phyloP scores from a whole-genome alignment of 1,140 invertebrate species.

The Hyposmocoma kahamanoa region DNA sequence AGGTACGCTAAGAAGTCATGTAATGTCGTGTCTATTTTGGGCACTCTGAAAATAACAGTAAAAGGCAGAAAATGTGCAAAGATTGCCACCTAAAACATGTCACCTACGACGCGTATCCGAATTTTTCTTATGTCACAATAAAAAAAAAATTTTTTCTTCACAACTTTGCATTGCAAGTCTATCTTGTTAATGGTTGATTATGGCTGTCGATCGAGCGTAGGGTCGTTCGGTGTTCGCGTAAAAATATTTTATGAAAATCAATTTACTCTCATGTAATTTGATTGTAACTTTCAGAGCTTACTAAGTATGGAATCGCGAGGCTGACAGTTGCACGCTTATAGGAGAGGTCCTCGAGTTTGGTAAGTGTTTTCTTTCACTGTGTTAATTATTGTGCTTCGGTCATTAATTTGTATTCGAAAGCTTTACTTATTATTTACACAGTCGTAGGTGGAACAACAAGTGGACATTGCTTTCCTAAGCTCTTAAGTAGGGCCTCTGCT shows the following conservation, averaged over 20 bases:
- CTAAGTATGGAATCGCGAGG: slow-evolving; percentile 44
- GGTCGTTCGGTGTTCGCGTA: slow-evolving; percentile 33
- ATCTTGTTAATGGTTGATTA: slow-evolving; percentile 37
- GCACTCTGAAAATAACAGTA: too few species aligned
- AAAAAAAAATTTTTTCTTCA: too few species aligned
- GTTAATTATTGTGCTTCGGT: slow-evolving; percentile 4
- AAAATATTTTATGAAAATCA: slow-evolving; percentile 42
- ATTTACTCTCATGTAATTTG: slow-evolving; percentile 33
- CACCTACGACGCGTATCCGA: too few species aligned
- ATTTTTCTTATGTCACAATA: too few species aligned
- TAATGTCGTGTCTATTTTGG: too few species aligned
- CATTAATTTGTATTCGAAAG: slow-evolving; percentile 8
- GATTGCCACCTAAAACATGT: too few species aligned
- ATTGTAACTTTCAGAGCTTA: slow-evolving; percentile 19
- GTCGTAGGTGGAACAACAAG: neutral
- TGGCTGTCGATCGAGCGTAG: slow-evolving; percentile 52
- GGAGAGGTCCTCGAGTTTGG: slow-evolving; percentile 8
- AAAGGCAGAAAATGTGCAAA: too few species aligned
- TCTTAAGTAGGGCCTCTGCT: neutral
- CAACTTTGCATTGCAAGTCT: neutral
- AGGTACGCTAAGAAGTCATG: too few species aligned
- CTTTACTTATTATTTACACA: neutral
- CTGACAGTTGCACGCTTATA: slow-evolving; percentile 18
- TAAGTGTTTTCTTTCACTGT: slow-evolving; percentile 4
- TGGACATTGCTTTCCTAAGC: neutral